Conservation (phyloP, 2,888 invertebrate genomes). For the Cerastis rubricosa region DNA sequence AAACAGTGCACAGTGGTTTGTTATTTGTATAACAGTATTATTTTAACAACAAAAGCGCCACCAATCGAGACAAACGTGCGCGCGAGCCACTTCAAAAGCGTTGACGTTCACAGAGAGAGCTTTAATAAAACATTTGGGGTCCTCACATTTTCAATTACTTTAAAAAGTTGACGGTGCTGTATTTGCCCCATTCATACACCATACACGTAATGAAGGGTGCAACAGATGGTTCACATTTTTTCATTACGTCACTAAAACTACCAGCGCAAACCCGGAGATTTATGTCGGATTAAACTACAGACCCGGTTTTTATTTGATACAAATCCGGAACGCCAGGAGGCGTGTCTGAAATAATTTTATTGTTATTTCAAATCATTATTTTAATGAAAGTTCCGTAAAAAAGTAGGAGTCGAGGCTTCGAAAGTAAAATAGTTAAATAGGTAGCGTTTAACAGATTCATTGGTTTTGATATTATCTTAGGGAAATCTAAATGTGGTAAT, state of each 20-base stretch:
- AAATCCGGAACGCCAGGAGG: constrained; percentile 86
- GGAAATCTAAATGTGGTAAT: constrained; percentile 85
- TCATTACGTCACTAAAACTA: constrained; percentile 87
- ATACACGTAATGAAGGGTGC: constrained; percentile 89
- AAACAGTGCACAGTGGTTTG: constrained; percentile 41
- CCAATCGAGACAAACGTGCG: constrained; percentile 59
- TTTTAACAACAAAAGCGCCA: constrained; percentile 54
- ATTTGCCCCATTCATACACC: constrained; percentile 84
- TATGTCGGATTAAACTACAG: constrained; percentile 88
- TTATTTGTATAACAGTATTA: constrained; percentile 45
- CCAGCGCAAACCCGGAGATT: constrained; percentile 84
- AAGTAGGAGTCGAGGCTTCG: constrained; percentile 39
- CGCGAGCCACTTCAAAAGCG: constrained; percentile 74
- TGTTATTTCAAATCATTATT: constrained; percentile 76
- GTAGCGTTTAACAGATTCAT: constrained; percentile 74
- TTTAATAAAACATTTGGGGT: constrained; percentile 88
- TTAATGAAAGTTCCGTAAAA: constrained; percentile 70
- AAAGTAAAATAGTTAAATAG: constrained; percentile 64
- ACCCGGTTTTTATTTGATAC: constrained; percentile 85
- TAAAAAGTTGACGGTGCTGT: constrained; percentile 87
- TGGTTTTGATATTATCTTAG: constrained; percentile 78
- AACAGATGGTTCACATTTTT: constrained; percentile 90
- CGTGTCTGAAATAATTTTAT: constrained; percentile 83
- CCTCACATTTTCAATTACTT: constrained; percentile 88
- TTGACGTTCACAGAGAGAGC: constrained; percentile 77